These are phyloP conservation scores for Carposina sasakii DNA, from an alignment of 1,140 invertebrate genomes.

Conservation along the genomic window DNA sequence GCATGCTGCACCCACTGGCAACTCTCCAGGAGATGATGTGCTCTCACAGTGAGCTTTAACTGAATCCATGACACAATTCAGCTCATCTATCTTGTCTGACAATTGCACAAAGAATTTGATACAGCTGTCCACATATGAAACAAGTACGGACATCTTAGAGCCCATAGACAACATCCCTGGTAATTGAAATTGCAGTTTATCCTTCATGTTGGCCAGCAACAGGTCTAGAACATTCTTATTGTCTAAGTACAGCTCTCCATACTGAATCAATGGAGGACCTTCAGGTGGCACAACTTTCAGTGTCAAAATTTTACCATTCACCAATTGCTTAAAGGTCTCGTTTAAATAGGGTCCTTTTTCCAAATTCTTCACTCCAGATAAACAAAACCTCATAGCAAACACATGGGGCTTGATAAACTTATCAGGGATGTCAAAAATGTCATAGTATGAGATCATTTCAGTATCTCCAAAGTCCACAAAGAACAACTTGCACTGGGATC, in stretches of 20 bases:
- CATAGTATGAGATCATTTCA: slow-evolving; percentile 77
- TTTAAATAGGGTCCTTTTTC: slow-evolving; percentile 79
- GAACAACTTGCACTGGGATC: slow-evolving; percentile 76
- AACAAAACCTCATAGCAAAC: slow-evolving; percentile 81
- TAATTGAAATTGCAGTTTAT: slow-evolving; percentile 58
- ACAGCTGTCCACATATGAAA: slow-evolving; percentile 80
- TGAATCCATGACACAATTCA: slow-evolving; percentile 72
- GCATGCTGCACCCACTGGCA: slow-evolving; percentile 78
- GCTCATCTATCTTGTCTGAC: slow-evolving; percentile 71
- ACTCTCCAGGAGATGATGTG: slow-evolving; percentile 54
- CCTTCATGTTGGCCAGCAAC: slow-evolving; percentile 63
- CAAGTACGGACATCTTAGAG: slow-evolving; percentile 73
- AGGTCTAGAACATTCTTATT: slow-evolving; percentile 74
- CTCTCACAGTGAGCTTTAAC: slow-evolving; percentile 64
- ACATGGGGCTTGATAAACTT: slow-evolving; percentile 79
- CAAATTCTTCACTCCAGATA: slow-evolving; percentile 79
- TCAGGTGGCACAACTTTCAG: slow-evolving; percentile 78
- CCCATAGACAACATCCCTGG: slow-evolving; percentile 68
- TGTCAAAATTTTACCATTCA: slow-evolving; percentile 74
- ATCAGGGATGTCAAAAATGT: slow-evolving; percentile 81
- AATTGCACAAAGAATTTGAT: slow-evolving; percentile 82
- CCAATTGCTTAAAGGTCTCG: slow-evolving; percentile 78
- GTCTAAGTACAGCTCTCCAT: slow-evolving; percentile 77
- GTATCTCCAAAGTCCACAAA: slow-evolving; percentile 87
- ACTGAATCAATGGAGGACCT: slow-evolving; percentile 79